Evolutionary conservation across 2,888 invertebrate genomes (phyloP).

Genomic region (Leuctra nigra): DNA sequence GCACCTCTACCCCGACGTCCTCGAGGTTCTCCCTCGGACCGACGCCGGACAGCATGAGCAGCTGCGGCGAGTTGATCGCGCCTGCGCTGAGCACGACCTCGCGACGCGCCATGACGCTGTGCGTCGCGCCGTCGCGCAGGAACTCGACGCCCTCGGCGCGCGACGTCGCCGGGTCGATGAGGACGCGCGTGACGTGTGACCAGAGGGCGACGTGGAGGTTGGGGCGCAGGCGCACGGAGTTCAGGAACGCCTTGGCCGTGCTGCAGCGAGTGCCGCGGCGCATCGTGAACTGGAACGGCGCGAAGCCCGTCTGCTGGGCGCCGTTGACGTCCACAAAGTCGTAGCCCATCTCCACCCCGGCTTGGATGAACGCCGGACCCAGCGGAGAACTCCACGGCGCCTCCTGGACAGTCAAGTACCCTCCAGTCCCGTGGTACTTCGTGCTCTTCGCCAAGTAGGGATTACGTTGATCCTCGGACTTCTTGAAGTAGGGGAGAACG

Average conservation of each 20-base stretch:
- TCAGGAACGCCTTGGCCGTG: conserved; percentile 75
- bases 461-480: conserved; percentile 82
- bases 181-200: conserved; percentile 63
- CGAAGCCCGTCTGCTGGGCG: conserved; percentile 77
- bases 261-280: conserved; percentile 76
- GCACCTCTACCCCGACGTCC: conserved; percentile 11
- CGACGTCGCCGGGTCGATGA: conserved; percentile 63
- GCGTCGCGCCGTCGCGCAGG: conserved; percentile 52
- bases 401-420: conserved; percentile 70
- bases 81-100: conserved; percentile 53
- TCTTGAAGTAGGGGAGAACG: conserved; percentile 74
- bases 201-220: conserved; percentile 79
- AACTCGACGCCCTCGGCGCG: conserved; percentile 76
- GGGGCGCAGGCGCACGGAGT: conserved; percentile 66
- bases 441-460: conserved; percentile 74
- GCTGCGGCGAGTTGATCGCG: conserved; percentile 83
- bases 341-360: conserved; percentile 87
- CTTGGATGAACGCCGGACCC: conserved; percentile 72
- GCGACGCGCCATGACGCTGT: conserved; percentile 59
- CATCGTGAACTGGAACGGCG: conserved; percentile 85
- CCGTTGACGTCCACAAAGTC: conserved; percentile 81
- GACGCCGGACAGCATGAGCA: conserved; percentile 87
- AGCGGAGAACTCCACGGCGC: conserved; percentile 74
- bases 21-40: conserved; percentile 61
- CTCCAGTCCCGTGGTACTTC: conserved; percentile 65